Conservation (phyloP, 1,140 invertebrate genomes). For the Scaptomyza pallida region DNA sequence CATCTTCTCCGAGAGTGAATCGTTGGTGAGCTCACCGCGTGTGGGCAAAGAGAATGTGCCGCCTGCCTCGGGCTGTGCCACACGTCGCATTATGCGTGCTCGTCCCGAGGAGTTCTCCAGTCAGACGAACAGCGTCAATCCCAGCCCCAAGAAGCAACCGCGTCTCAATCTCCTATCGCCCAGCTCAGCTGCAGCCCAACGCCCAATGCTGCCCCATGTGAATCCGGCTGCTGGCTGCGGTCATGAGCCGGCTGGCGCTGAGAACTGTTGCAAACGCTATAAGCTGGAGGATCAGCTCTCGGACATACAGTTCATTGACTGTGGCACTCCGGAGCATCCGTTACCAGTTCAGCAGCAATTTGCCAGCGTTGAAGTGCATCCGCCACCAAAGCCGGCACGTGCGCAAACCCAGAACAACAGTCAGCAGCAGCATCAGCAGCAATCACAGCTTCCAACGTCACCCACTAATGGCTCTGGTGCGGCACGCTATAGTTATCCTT, state of each 20-base stretch:
- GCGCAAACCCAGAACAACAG: too few species aligned
- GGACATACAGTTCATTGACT: constrained; percentile 88
- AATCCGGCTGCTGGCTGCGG: constrained; percentile 47
- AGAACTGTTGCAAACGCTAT: constrained; percentile 85
- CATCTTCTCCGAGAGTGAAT: constrained; percentile 94
- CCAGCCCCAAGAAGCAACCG: constrained; percentile 86
- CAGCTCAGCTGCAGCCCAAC: constrained; percentile 50
- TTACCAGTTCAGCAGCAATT: constrained; percentile 45
- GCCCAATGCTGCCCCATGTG: constrained; percentile 28
- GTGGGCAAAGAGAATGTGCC: constrained; percentile 84
- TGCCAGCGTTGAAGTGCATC: constrained; percentile 74
- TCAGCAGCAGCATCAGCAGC: constrained; percentile 5
- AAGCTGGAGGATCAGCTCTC: constrained; percentile 87
- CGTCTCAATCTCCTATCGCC: constrained; percentile 84
- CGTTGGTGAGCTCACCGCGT: constrained; percentile 85
- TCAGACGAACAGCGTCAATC: constrained; percentile 85
- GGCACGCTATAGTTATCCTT: constrained; percentile 79
- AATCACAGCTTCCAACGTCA: constrained; percentile 3
- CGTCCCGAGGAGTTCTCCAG: constrained; percentile 85
- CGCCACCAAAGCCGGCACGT: constrained; percentile 74
- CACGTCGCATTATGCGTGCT: constrained; percentile 84
- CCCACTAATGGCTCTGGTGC: constrained; percentile 23
- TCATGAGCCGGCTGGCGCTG: constrained; percentile 81
- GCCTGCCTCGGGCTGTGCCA: constrained; percentile 61
- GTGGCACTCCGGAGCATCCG: constrained; percentile 86